Percentiles rank a stretch among this genome's conserved stretches.
Evolutionary conservation across 2,888 invertebrate genomes (phyloP).

Genomic region (Aphrophora alni): DNA sequence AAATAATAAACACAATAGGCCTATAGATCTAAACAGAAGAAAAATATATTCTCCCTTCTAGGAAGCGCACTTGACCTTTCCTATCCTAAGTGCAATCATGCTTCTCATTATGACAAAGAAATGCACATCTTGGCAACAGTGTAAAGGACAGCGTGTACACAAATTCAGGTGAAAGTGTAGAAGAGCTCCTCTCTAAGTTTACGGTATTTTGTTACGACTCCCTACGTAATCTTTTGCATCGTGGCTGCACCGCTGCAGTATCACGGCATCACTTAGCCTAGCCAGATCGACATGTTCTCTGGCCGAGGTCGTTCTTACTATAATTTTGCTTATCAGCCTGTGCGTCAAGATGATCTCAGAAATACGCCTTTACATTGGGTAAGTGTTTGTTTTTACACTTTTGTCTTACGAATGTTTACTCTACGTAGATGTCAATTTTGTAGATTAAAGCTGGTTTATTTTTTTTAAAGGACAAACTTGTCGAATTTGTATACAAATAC

Average conservation of each 20-base stretch:
- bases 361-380: not conserved
- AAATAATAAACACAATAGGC: too few relatives aligned
- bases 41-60: too few relatives aligned
- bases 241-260: not conserved
- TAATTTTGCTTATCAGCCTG: not conserved
- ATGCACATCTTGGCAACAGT: not conserved
- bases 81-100: not conserved
- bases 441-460: too few relatives aligned
- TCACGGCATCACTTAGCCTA: not conserved
- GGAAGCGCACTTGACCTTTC: too few relatives aligned
- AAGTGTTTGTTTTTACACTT: not conserved
- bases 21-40: too few relatives aligned
- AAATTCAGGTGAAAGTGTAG: not conserved
- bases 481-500: too few relatives aligned
- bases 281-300: not conserved
- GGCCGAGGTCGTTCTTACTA: not conserved
- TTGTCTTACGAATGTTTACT: too few relatives aligned
- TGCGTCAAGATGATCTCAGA: not conserved
- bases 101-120: not conserved
- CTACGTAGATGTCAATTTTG: too few relatives aligned
- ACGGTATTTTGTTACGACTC: not conserved
- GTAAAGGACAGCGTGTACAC: not conserved
- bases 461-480: too few relatives aligned
- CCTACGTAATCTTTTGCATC: not conserved
- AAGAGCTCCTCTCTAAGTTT: not conserved